Percentiles rank a stretch among this genome's conserved stretches.
Evolutionary conservation across 2,113 vertebrate species (phyloP).

Genomic region (Scolopax mira): DNA sequence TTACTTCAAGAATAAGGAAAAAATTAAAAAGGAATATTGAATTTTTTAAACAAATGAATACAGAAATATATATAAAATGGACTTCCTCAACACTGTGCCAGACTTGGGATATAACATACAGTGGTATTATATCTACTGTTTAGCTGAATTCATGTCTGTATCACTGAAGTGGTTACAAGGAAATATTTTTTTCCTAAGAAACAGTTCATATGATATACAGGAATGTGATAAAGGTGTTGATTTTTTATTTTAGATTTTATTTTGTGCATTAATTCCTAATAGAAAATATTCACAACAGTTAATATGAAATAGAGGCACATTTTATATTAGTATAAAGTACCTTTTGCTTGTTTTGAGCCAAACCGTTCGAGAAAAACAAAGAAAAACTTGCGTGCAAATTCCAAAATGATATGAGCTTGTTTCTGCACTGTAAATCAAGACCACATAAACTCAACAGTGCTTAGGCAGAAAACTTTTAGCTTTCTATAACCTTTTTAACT

Average conservation of each 20-base stretch:
- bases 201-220: neutral
- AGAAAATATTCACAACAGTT: neutral
- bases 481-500: too few relatives aligned
- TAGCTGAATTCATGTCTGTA: neutral
- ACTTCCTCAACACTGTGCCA: neutral
- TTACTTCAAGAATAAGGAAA: neutral
- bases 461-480: neutral
- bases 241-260: neutral
- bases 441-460: neutral
- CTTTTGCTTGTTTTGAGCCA: neutral
- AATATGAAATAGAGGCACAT: neutral
- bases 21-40: neutral
- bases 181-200: neutral
- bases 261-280: neutral
- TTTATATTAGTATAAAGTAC: neutral
- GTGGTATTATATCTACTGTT: neutral
- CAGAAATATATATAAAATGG: accelerated
- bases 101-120: neutral
- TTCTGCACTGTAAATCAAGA: neutral
- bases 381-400: neutral
- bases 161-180: neutral
- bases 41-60: neutral
- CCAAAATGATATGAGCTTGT: neutral
- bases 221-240: neutral
- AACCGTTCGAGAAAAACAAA: neutral